These are phyloP conservation scores for Meriones unguiculatus DNA, from an alignment of 2,113 vertebrate species.

Conservation along the genomic window DNA sequence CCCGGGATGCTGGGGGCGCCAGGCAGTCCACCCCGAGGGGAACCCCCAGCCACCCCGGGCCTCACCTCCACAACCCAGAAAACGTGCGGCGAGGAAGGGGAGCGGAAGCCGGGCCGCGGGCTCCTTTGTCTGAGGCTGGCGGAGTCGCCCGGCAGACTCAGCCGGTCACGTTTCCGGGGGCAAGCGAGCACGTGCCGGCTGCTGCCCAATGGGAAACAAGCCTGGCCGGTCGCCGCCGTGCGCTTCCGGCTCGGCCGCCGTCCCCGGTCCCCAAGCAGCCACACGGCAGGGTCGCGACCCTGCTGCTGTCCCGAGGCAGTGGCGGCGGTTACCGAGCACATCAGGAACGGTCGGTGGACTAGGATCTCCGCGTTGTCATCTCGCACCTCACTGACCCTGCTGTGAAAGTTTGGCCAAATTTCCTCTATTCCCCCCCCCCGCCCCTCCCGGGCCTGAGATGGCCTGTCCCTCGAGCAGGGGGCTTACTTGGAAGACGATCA, in stretches of 20 bases:
- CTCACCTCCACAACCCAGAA: neutral
- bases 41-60: neutral
- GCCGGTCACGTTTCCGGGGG: neutral
- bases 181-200: neutral
- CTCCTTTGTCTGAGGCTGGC: conserved; percentile 18
- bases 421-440: neutral
- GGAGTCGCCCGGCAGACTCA: neutral
- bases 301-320: conserved; percentile 14
- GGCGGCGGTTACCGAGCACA: neutral
- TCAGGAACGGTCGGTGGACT: neutral
- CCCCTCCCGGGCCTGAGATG: neutral
- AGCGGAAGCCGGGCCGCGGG: neutral
- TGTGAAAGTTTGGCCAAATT: neutral
- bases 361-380: conserved; percentile 23
- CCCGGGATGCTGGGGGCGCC: neutral
- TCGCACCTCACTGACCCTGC: neutral
- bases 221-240: neutral
- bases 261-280: neutral
- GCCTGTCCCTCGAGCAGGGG: neutral
- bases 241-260: conserved; percentile 14
- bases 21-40: neutral
- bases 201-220: neutral
- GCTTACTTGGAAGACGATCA: conserved; percentile 17
- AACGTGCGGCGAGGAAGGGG: neutral
- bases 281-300: neutral